These are phyloP conservation scores for Microtus ochrogaster DNA, from an alignment of 2,113 vertebrate genomes.

Conservation along the genomic window DNA sequence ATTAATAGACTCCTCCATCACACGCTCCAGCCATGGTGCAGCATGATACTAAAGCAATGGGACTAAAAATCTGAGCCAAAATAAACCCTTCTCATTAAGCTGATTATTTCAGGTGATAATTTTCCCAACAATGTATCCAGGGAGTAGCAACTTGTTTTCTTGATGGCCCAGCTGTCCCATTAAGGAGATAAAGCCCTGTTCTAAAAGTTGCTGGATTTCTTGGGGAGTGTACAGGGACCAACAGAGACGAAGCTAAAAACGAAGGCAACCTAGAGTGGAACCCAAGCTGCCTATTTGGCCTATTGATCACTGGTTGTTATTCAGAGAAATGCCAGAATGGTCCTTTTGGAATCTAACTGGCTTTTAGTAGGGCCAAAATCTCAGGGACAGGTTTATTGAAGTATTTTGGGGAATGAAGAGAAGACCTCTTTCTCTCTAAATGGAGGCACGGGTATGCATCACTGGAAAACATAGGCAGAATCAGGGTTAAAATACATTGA, in stretches of 20 bases:
- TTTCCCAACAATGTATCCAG: neutral
- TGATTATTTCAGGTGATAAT: neutral
- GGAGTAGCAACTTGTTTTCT: neutral
- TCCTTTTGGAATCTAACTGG: neutral
- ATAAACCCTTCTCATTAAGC: neutral
- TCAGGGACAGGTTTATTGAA: neutral
- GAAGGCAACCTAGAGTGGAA: neutral
- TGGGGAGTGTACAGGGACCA: neutral
- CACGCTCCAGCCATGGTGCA: neutral
- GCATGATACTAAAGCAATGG: neutral
- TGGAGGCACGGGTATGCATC: neutral
- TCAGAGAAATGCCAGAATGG: neutral
- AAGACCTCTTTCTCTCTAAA: neutral
- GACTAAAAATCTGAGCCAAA: neutral
- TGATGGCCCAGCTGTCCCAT: too few species aligned
- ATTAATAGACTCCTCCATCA: neutral
- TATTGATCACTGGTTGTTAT: neutral
- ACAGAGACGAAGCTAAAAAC: too few species aligned
- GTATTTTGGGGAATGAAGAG: neutral
- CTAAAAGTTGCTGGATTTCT: neutral
- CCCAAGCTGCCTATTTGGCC: neutral
- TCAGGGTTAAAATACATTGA: neutral
- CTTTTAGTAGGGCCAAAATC: neutral
- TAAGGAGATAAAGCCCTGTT: neutral
- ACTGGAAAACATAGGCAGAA: neutral